Conservation (phyloP, 2,888 invertebrate species). For the Zhuqinia jingwanae region DNA sequence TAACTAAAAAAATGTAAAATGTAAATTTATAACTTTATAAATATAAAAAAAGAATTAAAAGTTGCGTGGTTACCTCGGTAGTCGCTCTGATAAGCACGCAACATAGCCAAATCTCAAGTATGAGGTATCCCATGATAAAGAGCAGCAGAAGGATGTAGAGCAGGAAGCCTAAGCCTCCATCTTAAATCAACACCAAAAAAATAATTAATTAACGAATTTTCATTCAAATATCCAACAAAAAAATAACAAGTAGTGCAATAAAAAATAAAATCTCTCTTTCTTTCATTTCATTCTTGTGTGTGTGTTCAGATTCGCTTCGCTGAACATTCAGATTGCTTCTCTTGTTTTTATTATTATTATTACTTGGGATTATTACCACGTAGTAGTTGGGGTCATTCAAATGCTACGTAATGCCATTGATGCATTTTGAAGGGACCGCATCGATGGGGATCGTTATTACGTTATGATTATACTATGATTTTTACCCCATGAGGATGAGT, state of each 20-base stretch:
- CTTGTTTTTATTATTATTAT: too few species aligned
- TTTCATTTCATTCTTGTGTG: too few species aligned
- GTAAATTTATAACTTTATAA: neutral
- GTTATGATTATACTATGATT: too few species aligned
- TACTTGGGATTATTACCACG: too few species aligned
- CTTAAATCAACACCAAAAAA: constrained; percentile 34
- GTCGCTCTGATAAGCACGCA: constrained; percentile 72
- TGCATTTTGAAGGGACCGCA: too few species aligned
- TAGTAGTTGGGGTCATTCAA: too few species aligned
- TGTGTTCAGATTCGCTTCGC: too few species aligned
- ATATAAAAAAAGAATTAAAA: constrained; percentile 22
- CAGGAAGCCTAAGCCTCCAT: constrained; percentile 63
- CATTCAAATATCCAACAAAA: neutral
- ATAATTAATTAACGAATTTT: too few species aligned
- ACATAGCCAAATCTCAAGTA: constrained; percentile 73
- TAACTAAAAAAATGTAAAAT: constrained; percentile 2
- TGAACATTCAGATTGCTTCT: neutral
- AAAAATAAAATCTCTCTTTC: neutral
- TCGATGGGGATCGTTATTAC: too few species aligned
- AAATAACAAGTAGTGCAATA: neutral
- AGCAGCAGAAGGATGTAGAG: constrained; percentile 65
- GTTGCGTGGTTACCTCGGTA: constrained; percentile 62
- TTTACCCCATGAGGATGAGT: too few species aligned
- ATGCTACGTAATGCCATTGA: too few species aligned
- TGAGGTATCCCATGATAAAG: constrained; percentile 69